Evolutionary conservation across 2,797 vertebrate species (phyloP), one percentile per base, ranked within the genome.

Genomic region (Paramormyrops hopkinsi): DNA sequence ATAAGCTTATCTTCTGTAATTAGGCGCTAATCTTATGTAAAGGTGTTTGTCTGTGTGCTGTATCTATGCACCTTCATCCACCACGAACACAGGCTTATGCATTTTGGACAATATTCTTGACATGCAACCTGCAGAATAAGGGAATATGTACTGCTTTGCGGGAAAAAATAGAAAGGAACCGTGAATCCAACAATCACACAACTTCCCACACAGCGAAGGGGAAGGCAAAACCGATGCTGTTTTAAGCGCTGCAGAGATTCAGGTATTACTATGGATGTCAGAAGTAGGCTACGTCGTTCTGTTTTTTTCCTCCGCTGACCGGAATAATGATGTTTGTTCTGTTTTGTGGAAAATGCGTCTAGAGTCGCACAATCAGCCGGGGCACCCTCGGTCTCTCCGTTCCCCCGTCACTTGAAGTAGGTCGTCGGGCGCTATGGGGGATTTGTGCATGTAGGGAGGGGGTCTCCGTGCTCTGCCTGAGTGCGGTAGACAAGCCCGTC

Each of bases 401-500:
- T 93, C 93, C 92, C 91, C 90, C 88, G 90, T 93, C 94, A 94
- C 93, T 93, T 95, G 94, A 96, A 96, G 94, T 96, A 96, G 96
- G 95, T 95, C 95, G 90, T 89, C 11, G 88, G 94, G 91, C 91
- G 95, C 96, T 95, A 91, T 92, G 91, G 95, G 96, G 95, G 92
- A 91, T 91, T 87, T 59, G 54, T 91, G 89, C 91, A 88, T 92
- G 92, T 88, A 73, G 89, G 79, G 82, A 90, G 69, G 33, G 59
- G 87, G 89, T 85, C n/a, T 88, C 29, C 14, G 41, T 92, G 92
- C 92, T 87, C 92, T 91, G 92, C 92, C 93, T 93, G 94, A 94
- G 92, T 93, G 92, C 91, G 92, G 93, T 93, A 94, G 95, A 95
- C 93, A 95, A 92, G 90, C 93, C 93, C 92, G 87, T 89, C 90